Base-by-base conservation (phyloP, 2,797 vertebrate genomes). In the Anolis apletophallus region DNA sequence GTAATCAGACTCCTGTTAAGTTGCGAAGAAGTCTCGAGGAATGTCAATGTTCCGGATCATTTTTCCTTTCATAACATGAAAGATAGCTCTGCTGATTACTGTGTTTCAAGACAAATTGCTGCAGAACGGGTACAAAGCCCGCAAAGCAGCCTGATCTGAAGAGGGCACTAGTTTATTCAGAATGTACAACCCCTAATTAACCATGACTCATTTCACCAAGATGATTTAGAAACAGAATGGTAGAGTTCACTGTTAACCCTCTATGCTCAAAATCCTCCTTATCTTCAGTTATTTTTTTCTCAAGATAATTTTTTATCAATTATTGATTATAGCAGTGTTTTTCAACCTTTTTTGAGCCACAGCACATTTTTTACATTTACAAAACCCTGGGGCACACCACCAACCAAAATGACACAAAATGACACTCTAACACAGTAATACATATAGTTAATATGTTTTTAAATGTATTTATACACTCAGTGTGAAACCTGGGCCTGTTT, bases 1-100 rank as follows among this genome's bases (percentile, higher is more conserved):
- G 74, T 94, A 86, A 94, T 87, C 90, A 94, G 92, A 93, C 89
- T 82, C 88, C 46, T 87, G 88, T 93, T 93, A 95, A 93, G 88
- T 91, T 91, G 90, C 72, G 84, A 92, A 92, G 73, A 81, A 91
- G 91, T 91, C 91, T 81, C 32, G 78, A 87, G 90, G 88, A 87
- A 92, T 69, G 85, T 87, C 59, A 87, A 88, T 88, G 90, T 90
- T 89, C 21, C 83, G 64, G 9, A 85, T 89, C 75, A 2, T 84
- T 90, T 91, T 92, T 91, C 78, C 79, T 64, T 81, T 89, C 76
- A 36, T 52, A n/a, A 59, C 74, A 68, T 13, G 93, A 54, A 71
- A 88, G 59, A 86, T 83, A 91, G 16, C 1, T 92, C 17, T 90
- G 82, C 77, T 46, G 77, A 19, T 85, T 69, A 68, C 40, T 0